Evolutionary conservation across 2,113 vertebrate genomes (phyloP).

Genomic region (Arothron firmamentum): DNA sequence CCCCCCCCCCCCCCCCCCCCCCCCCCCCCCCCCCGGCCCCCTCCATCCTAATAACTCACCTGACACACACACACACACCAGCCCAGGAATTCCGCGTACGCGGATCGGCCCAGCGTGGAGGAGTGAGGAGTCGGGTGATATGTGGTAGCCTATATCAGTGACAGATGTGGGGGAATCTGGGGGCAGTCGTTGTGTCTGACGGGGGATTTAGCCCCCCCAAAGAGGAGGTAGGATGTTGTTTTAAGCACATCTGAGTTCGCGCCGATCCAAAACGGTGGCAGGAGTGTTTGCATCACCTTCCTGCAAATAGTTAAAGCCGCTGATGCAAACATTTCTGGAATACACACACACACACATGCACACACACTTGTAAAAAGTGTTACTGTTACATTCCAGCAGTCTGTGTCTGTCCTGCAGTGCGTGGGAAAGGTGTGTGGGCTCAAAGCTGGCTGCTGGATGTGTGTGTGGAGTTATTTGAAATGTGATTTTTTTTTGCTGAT

Average conservation of each 20-base stretch:
- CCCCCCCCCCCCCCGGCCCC: too few relatives aligned
- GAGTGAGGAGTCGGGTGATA: too few relatives aligned
- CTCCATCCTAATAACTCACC: too few relatives aligned
- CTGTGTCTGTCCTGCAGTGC: constrained; percentile 9
- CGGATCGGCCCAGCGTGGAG: too few relatives aligned
- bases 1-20: too few relatives aligned
- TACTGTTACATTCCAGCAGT: constrained; percentile 7
- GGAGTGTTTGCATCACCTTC: background rate
- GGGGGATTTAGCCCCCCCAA: too few relatives aligned
- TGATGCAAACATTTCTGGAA: background rate
- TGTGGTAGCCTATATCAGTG: too few relatives aligned
- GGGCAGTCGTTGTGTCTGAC: too few relatives aligned
- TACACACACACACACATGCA: constrained; percentile 12
- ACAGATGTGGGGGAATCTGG: too few relatives aligned
- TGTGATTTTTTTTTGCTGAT: constrained; percentile 35
- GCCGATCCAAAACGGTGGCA: background rate
- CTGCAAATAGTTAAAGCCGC: constrained; percentile 1
- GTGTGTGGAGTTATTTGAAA: constrained; percentile 37
- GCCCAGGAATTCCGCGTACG: too few relatives aligned
- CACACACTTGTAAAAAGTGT: background rate
- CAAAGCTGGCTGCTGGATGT: constrained; percentile 27
- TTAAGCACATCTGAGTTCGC: background rate
- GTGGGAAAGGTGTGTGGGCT: constrained; percentile 31
- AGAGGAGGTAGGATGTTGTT: background rate
- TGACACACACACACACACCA: too few relatives aligned